Evolutionary conservation across 1,140 invertebrate species (phyloP).

Genomic region (Conus ventricosus): DNA sequence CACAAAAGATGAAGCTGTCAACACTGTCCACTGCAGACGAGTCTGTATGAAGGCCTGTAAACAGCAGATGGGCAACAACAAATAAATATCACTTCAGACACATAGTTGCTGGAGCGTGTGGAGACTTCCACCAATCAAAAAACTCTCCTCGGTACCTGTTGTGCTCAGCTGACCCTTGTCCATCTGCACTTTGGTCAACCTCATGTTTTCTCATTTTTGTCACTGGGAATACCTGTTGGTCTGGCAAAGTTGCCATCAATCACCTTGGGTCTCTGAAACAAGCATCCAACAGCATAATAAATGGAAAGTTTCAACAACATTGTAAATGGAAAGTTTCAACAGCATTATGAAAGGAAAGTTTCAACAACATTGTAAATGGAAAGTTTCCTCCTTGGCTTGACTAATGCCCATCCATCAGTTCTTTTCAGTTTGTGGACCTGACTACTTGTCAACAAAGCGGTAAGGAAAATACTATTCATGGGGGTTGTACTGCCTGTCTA

Average conservation of each 20-base stretch:
- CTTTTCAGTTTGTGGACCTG: too few species aligned
- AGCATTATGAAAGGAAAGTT: too few species aligned
- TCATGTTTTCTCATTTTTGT: constrained; percentile 64
- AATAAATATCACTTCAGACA: neutral
- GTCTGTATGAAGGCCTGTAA: constrained; percentile 10
- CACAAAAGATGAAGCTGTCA: neutral
- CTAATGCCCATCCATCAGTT: too few species aligned
- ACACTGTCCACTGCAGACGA: neutral
- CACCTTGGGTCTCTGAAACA: constrained; percentile 58
- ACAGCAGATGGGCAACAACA: constrained; percentile 11
- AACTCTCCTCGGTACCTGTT: neutral
- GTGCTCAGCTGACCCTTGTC: too few species aligned
- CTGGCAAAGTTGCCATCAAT: constrained; percentile 62
- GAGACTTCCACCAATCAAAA: neutral
- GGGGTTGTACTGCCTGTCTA: too few species aligned
- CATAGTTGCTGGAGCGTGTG: neutral
- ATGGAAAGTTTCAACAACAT: too few species aligned
- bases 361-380: too few species aligned
- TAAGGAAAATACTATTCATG: too few species aligned
- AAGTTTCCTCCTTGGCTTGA: too few species aligned
- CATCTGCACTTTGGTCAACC: neutral
- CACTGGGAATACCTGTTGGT: constrained; percentile 59
- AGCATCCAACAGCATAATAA: neutral
- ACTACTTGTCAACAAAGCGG: too few species aligned
- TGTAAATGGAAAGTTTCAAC: too few species aligned